Conservation (phyloP, 2,888 invertebrate species). For the Danaus chrysippus region DNA sequence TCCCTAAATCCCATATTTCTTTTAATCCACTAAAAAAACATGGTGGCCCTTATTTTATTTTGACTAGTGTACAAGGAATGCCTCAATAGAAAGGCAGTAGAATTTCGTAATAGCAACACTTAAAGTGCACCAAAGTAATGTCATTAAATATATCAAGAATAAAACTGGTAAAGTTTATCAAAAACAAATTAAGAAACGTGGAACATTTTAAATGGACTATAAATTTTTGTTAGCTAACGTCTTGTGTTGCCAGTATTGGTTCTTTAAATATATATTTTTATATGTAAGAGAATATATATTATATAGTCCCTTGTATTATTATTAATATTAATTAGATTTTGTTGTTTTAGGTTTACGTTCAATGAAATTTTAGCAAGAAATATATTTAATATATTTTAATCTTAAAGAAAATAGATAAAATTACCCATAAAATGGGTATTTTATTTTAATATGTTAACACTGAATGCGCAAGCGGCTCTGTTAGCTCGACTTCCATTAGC, state of each 20-base stretch:
- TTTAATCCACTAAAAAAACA: no score
- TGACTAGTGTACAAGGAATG: no score
- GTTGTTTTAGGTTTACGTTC: not conserved
- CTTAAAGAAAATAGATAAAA: not conserved
- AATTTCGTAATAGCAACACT: not conserved
- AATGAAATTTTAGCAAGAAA: not conserved
- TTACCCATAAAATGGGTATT: constrained; percentile 17
- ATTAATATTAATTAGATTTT: no score
- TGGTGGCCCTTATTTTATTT: no score
- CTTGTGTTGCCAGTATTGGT: constrained; percentile 54
- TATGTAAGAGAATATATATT: no score
- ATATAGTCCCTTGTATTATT: no score
- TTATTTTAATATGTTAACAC: constrained; percentile 45
- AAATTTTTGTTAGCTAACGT: constrained; percentile 58
- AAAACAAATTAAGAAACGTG: constrained; percentile 69
- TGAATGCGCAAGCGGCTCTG: constrained; percentile 59
- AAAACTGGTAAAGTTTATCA: constrained; percentile 63
- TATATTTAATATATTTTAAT: constrained; percentile 9
- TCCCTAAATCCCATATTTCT: no score
- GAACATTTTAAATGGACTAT: constrained; percentile 70
- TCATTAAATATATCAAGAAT: constrained; percentile 60
- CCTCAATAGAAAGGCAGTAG: no score
- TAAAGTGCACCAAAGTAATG: constrained; percentile 43
- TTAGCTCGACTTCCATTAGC: constrained; percentile 71
- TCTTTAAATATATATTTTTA: not conserved